A percentile compares a stretch with the other conserved stretches of the same genome.
Evolutionary conservation across 92 coral and sea anemone species (phyloP).

Genomic region (Bergia sp.): DNA sequence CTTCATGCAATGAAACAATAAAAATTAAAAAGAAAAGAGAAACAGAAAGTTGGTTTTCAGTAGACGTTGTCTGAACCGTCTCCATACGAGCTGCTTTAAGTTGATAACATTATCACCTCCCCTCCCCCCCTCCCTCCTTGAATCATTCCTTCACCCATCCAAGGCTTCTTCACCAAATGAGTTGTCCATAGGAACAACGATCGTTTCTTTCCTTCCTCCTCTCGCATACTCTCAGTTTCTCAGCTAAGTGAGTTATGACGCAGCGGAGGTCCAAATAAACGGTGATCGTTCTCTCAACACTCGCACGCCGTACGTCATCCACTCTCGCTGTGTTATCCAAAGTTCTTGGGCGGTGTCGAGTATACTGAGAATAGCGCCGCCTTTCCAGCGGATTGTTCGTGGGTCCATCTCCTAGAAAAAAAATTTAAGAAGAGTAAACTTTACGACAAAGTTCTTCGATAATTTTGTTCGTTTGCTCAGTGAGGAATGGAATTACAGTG

Average conservation of each 20-base stretch:
- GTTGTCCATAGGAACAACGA: no score
- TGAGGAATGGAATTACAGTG: slow-evolving; percentile 57
- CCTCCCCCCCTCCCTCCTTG: background rate
- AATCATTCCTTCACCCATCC: background rate
- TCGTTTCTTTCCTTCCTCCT: no score
- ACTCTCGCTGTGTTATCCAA: slow-evolving; percentile 95
- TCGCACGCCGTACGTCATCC: slow-evolving; percentile 88
- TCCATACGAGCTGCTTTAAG: no score
- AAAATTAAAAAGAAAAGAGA: no score
- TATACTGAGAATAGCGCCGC: slow-evolving; percentile 93
- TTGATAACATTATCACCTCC: background rate
- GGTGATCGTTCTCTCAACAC: slow-evolving; percentile 90
- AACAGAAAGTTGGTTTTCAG: no score
- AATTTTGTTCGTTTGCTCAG: background rate
- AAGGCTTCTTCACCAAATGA: no score
- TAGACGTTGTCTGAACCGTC: no score
- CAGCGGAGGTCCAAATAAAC: slow-evolving; percentile 81
- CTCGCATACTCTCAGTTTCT: no score
- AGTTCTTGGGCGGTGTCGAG: slow-evolving; percentile 96
- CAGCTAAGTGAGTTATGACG: background rate
- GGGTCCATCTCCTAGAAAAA: slow-evolving; percentile 92
- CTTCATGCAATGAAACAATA: no score
- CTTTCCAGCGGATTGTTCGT: slow-evolving; percentile 98
- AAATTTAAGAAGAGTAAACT: background rate
- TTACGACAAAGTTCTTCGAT: slow-evolving; percentile 42